Evolutionary conservation across 2,888 invertebrate species (phyloP).

Genomic region (Rhagonycha lutea): DNA sequence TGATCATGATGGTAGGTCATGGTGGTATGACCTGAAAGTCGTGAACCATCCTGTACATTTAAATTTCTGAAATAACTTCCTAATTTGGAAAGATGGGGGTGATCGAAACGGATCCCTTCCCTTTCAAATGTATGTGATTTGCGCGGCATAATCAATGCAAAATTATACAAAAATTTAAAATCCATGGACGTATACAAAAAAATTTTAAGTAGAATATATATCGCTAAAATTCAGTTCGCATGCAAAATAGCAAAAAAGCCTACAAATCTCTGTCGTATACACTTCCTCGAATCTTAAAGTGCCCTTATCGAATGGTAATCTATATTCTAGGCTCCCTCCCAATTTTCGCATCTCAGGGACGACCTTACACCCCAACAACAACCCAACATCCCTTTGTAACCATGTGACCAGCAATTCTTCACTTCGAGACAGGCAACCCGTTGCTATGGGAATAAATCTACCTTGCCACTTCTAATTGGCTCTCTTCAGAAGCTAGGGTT

Average conservation of each 20-base stretch:
- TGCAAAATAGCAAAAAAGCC: conserved; percentile 37
- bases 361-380: conserved; percentile 28
- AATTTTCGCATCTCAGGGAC: conserved; percentile 32
- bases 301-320: conserved; percentile 46
- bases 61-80: neutral
- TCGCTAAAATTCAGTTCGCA: conserved; percentile 32
- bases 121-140: neutral
- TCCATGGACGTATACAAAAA: neutral
- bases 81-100: neutral
- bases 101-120: neutral
- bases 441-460: conserved; percentile 57
- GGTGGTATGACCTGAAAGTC: neutral
- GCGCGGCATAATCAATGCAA: neutral
- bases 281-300: conserved; percentile 47
- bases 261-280: conserved; percentile 44
- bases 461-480: conserved; percentile 57
- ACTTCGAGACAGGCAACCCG: conserved; percentile 54
- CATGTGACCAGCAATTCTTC: conserved; percentile 55
- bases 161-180: neutral
- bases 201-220: conserved; percentile 26
- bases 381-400: conserved; percentile 39
- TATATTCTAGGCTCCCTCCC: conserved; percentile 41
- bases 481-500: conserved; percentile 44
- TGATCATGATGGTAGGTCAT: neutral
- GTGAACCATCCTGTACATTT: neutral